These are phyloP conservation scores for Centropus unirufus DNA, from an alignment of 2,113 vertebrate genomes.

Conservation along the genomic window DNA sequence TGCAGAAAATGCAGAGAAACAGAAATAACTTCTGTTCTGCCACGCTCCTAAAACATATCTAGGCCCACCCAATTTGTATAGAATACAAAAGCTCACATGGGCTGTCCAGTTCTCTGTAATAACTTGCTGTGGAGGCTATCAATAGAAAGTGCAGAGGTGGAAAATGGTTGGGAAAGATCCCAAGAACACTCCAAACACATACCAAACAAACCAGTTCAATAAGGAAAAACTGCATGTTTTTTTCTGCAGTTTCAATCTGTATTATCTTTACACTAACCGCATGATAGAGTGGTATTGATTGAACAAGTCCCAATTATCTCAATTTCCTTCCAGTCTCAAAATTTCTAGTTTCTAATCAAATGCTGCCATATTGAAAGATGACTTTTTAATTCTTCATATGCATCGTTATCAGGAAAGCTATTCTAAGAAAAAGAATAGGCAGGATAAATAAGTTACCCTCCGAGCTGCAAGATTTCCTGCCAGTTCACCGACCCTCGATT, in stretches of 20 bases:
- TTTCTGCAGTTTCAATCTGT: background rate
- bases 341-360: background rate
- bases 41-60: background rate
- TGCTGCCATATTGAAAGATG: background rate
- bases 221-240: background rate
- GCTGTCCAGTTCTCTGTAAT: background rate
- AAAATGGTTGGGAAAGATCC: background rate
- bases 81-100: background rate
- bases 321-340: conserved; percentile 10
- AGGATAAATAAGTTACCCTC: conserved; percentile 82
- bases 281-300: background rate
- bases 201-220: background rate
- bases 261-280: background rate
- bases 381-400: conserved; percentile 5
- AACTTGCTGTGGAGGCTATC: background rate
- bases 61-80: background rate
- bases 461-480: conserved; percentile 86
- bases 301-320: background rate
- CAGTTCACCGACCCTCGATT: conserved; percentile 86
- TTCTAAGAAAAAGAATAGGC: background rate
- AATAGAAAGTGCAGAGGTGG: background rate
- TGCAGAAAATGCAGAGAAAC: background rate
- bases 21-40: background rate
- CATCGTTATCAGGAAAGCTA: background rate
- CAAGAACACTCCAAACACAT: background rate